phyloP scores from a whole-genome alignment of 1,140 invertebrate genomes.

The Tenebrio molitor region DNA sequence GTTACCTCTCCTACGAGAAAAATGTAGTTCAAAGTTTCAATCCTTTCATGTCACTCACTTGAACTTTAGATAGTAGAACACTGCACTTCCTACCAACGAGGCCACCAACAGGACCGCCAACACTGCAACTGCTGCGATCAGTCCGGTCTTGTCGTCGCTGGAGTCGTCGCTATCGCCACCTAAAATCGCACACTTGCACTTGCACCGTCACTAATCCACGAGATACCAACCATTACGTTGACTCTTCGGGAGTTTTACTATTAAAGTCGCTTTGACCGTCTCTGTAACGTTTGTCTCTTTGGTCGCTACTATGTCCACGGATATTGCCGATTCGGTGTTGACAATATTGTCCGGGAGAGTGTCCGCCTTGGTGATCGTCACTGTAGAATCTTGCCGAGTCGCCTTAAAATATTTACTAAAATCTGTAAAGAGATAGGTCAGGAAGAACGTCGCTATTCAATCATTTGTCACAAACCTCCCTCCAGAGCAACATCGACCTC shows the following conservation, averaged over 20 bases:
- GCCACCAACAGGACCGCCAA: slow-evolving; percentile 57
- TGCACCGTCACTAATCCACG: too few species aligned
- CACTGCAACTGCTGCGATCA: slow-evolving; percentile 61
- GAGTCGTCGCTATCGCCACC: slow-evolving; percentile 6
- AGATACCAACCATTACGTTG: neutral
- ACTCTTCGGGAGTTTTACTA: neutral
- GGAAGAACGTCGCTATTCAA: too few species aligned
- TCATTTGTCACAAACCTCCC: too few species aligned
- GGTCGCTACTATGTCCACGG: neutral
- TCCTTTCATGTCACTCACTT: slow-evolving; percentile 48
- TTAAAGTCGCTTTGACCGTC: neutral
- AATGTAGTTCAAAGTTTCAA: neutral
- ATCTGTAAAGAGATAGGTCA: neutral
- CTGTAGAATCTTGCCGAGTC: neutral
- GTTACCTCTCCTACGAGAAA: neutral
- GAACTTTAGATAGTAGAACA: slow-evolving; percentile 59
- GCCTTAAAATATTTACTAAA: neutral
- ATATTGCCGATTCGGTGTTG: neutral
- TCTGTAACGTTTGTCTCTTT: neutral
- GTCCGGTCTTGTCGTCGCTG: slow-evolving; percentile 52
- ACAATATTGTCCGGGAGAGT: neutral
- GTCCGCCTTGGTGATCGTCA: neutral
- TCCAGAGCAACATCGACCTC: too few species aligned
- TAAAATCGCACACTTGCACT: neutral
- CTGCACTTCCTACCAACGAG: slow-evolving; percentile 53